Conservation (phyloP, 2,113 vertebrate genomes). For the Collichthys lucidus region DNA sequence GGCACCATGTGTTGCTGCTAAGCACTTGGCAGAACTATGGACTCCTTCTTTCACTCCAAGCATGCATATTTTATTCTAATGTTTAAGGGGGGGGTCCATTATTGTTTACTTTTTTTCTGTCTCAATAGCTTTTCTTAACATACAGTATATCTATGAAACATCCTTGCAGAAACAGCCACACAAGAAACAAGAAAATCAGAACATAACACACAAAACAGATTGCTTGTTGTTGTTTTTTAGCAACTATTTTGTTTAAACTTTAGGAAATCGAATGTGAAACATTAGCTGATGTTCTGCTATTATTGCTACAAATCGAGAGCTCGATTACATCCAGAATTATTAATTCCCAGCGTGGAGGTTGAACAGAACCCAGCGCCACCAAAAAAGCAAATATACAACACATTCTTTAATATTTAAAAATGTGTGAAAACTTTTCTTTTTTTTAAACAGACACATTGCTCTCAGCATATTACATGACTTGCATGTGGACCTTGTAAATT, state of each 20-base stretch:
- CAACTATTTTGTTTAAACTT: not conserved
- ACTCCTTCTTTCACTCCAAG: slow-evolving; percentile 5
- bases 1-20: slow-evolving; percentile 39
- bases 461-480: not conserved
- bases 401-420: not conserved
- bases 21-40: slow-evolving; percentile 30
- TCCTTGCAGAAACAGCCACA: not conserved
- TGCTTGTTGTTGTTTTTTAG: not conserved
- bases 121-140: not conserved
- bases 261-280: not conserved
- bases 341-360: not conserved
- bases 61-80: slow-evolving; percentile 13
- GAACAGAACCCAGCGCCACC: not conserved
- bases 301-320: not conserved
- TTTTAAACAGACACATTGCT: too few species aligned
- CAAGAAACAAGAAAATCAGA: not conserved
- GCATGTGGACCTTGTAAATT: slow-evolving; percentile 26
- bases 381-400: not conserved
- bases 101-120: not conserved
- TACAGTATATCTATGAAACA: not conserved
- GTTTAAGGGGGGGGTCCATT: not conserved
- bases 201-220: not conserved
- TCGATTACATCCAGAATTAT: not conserved
- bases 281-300: not conserved
- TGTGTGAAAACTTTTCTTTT: not conserved